A percentile compares a stretch with the other conserved stretches of the same genome.
These are phyloP conservation scores for Mythimna lalbum DNA, from an alignment of 2,888 invertebrate genomes.

Conservation along the genomic window DNA sequence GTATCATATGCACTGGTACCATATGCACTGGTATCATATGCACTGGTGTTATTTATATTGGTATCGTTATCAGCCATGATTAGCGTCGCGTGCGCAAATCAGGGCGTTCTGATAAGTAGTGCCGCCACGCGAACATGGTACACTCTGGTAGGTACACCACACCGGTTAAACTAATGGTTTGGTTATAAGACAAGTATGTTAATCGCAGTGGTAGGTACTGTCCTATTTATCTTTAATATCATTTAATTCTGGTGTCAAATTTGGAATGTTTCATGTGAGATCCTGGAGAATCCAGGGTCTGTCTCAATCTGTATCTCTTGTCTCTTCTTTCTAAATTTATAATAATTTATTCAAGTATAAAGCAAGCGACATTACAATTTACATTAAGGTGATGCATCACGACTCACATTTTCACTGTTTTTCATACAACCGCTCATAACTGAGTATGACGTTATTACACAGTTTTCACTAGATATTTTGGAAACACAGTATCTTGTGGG, in stretches of 20 bases:
- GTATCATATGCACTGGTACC: not conserved
- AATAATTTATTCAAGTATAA: too few relatives aligned
- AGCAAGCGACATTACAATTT: too few relatives aligned
- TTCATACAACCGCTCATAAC: too few relatives aligned
- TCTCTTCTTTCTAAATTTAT: too few relatives aligned
- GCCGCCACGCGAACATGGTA: not conserved
- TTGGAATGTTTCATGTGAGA: not conserved
- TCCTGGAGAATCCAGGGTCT: too few relatives aligned
- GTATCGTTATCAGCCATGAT: slow-evolving; percentile 4
- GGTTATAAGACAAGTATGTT: slow-evolving; percentile 16
- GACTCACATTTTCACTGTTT: too few relatives aligned
- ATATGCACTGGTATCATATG: not conserved
- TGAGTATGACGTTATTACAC: too few relatives aligned
- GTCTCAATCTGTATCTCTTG: not conserved
- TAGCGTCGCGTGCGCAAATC: not conserved
- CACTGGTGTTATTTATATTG: too few relatives aligned
- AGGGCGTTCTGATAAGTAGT: not conserved
- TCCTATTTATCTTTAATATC: not conserved
- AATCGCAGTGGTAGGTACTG: not conserved
- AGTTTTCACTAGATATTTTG: too few relatives aligned
- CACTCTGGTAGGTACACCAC: not conserved
- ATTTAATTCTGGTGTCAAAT: not conserved
- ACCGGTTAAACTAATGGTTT: not conserved
- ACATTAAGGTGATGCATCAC: too few relatives aligned
- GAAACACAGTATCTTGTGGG: too few relatives aligned